These are phyloP conservation scores for Drosophila falleni DNA, from an alignment of 2,888 invertebrate species.

Conservation along the genomic window DNA sequence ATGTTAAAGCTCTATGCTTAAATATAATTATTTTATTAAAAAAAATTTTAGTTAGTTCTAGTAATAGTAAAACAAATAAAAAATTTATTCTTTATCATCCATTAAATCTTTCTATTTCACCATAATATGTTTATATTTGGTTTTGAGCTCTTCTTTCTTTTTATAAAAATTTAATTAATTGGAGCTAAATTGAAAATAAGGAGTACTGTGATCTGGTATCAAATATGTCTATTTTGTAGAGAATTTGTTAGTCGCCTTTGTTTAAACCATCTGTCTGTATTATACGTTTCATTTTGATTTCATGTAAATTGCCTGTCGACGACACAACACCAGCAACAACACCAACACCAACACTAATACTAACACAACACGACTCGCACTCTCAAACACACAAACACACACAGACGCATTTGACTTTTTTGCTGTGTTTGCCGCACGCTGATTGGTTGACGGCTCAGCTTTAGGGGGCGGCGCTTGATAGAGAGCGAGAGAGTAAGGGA, in stretches of 20 bases:
- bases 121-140: too few relatives aligned
- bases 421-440: slow-evolving; percentile 29
- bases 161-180: too few relatives aligned
- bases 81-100: too few relatives aligned
- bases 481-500: not conserved
- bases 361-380: slow-evolving; percentile 32
- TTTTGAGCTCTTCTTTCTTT: too few relatives aligned
- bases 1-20: too few relatives aligned
- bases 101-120: too few relatives aligned
- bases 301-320: slow-evolving; percentile 78
- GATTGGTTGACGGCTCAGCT: slow-evolving; percentile 39
- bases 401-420: slow-evolving; percentile 4
- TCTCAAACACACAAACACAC: slow-evolving; percentile 8
- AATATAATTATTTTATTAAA: too few relatives aligned
- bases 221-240: slow-evolving; percentile 1
- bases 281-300: slow-evolving; percentile 78
- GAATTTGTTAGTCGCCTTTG: slow-evolving; percentile 21
- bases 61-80: too few relatives aligned
- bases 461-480: slow-evolving; percentile 46
- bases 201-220: too few relatives aligned
- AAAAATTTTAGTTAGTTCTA: too few relatives aligned
- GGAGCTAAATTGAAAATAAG: too few relatives aligned
- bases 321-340: slow-evolving; percentile 69
- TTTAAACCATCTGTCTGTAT: slow-evolving; percentile 18
- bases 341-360: slow-evolving; percentile 40